Evolutionary conservation across 2,113 vertebrate species (phyloP), one percentile per base, ranked within the genome.

Genomic region (Orcinus orca): DNA sequence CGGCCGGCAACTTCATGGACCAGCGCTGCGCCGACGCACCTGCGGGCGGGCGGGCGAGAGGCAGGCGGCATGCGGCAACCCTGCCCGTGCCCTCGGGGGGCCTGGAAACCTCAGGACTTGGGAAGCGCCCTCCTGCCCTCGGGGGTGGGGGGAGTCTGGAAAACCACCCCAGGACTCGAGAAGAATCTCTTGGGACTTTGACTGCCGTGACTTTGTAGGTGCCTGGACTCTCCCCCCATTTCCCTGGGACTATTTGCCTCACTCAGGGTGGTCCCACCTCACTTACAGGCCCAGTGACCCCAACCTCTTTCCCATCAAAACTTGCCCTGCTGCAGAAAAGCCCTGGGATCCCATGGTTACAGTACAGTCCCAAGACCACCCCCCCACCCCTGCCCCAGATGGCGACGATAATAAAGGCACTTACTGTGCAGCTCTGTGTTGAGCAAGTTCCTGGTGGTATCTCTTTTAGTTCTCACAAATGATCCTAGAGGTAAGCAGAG

Each of bases 1-100:
- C 99, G 0, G 99, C 86, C 0, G 99, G 99, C 44, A 99, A 98
- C 0, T 99, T 99, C 96, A 99, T 98, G 3, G 99, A 99, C 99
- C 99, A 99, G 90, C 99, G 98, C 33, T 99, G 99, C 18, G 98
- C 98, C 0, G 98, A 94, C 2, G 97, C 96, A 0, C 97, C 98
- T 99, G 95, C 38, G 4, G 77, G 71, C 2, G 1, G 8, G 71
- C 2, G 1, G 6, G 47, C 3, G 25, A 20, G 47, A 47, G 47
- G 76, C 10, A 41, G 9, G 0, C 26, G 38, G 25, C 12, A 3
- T 0, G 31, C 6, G 7, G 87, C 74, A n/a, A 60, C 41, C 29
- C 44, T 11, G 21, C 20, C 47, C 0, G 6, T 17, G n/a, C 3
- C 73, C 79, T 29, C 3, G 2, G 23, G 71, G 15, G 8, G 3